Conservation (phyloP, 2,888 invertebrate species). For the Callinectes sapidus region DNA sequence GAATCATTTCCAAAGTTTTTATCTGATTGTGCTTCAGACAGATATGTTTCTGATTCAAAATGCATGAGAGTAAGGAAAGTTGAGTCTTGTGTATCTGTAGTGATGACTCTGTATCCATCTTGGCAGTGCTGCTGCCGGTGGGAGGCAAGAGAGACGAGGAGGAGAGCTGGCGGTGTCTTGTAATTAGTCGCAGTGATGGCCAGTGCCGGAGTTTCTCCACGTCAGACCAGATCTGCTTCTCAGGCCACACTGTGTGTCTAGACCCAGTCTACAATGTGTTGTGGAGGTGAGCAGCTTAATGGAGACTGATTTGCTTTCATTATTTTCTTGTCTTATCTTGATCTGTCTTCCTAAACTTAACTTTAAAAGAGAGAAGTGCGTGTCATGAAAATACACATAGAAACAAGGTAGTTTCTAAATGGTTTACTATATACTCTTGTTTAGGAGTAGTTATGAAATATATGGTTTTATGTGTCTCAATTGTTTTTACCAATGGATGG, state of each 20-base stretch:
- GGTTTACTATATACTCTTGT: neutral
- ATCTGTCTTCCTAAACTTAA: neutral
- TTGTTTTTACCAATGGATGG: neutral
- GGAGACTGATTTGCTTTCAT: slow-evolving; percentile 10
- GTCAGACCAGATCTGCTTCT: slow-evolving; percentile 89
- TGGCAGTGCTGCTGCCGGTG: slow-evolving; percentile 71
- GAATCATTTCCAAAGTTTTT: neutral
- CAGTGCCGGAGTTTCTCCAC: slow-evolving; percentile 90
- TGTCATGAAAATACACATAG: neutral
- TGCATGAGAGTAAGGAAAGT: neutral
- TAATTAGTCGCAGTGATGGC: slow-evolving; percentile 92
- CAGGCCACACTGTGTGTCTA: slow-evolving; percentile 86
- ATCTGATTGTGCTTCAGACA: neutral
- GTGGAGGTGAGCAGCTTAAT: slow-evolving; percentile 83
- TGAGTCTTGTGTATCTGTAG: neutral
- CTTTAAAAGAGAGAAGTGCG: neutral
- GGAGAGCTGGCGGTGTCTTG: slow-evolving; percentile 85
- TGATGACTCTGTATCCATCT: neutral
- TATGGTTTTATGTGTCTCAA: neutral
- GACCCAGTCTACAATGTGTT: slow-evolving; percentile 95
- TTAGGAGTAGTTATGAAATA: neutral
- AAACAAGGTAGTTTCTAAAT: neutral
- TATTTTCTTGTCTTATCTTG: neutral
- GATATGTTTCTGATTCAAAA: neutral
- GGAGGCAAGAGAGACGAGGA: slow-evolving; percentile 62